Evolutionary conservation across 2,113 vertebrate species (phyloP), one percentile per base, ranked within the genome.

Genomic region (Zeus faber): DNA sequence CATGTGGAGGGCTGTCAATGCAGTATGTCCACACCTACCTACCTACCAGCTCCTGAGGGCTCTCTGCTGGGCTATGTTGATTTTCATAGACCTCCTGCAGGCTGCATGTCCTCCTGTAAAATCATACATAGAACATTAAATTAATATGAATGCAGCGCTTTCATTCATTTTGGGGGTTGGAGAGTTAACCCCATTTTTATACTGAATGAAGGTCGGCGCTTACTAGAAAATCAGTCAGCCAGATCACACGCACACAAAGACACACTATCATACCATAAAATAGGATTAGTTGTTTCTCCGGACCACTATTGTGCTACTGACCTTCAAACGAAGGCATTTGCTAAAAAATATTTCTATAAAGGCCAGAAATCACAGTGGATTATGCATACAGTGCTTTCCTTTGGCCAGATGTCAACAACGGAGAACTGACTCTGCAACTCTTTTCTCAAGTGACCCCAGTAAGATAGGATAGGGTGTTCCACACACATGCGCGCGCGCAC

Each of bases 291-390:
- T n/a, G n/a, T n/a, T n/a, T n/a, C n/a, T n/a, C n/a, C n/a, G n/a
- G n/a, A n/a, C n/a, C n/a, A n/a, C n/a, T n/a, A n/a, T n/a, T n/a
- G n/a, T n/a, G n/a, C n/a, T n/a, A n/a, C n/a, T n/a, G n/a, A n/a
- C n/a, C 33, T n/a, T 37, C 33, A 14, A 11, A 37, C 3, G 33
- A 37, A n/a, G 9, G 33, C 1, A 56, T 22, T 61, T 58, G 47
- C 50, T 66, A 58, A 60, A 67, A 45, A 58, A 47, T 11, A 40
- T 33, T 49, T 67, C 41, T 49, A 52, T 31, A 13, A 47, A 22
- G 18, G 44, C 45, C 40, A 67, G 74, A 58, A 9, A 27, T 26
- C 7, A 44, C 1, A 41, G 41, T 21, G 41, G 17, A 18, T 18
- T 14, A 14, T 10, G 1, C 10, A 24, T 23, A 22, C 20, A 13